Base-by-base conservation (phyloP, 1,140 invertebrate species). In the Bradysia coprophila region DNA sequence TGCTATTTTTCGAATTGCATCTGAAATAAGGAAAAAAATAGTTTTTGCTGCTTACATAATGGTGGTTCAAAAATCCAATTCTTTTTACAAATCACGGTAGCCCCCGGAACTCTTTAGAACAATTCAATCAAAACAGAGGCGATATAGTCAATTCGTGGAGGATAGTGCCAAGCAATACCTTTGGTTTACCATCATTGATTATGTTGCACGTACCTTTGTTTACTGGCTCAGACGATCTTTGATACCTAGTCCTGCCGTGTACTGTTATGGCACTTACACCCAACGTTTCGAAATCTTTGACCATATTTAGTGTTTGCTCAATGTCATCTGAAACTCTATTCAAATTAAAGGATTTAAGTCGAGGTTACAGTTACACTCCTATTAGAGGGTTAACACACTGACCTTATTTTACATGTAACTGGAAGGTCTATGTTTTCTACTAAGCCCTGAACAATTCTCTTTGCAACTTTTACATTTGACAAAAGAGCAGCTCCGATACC, bases 401-500 rank as follows among this genome's bases (percentile, higher is more conserved):
- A 34, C 32, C 32, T 3, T 5, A 34, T 34, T 71, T 99, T 99
- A 64, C 94, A 98, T 10, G 91, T 90, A 3, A 98, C 74, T 16
- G 94, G 90, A 52, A 91, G 80, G 20, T 67, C 69, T 4, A 83
- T 42, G 53, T 72, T 76, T 33, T 78, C 56, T 5, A 91, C 81
- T 18, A 98, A 65, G 1, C 71, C 80, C 46, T 71, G 75, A 19
- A 99, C 61, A 57, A 98, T 98, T 5, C 62, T 59, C 52, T 73
- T 69, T 6, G 91, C 81, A 57, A 81, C 84, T 23, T 81, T 73
- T 16, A 75, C 72, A 33, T 83, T 58, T 16, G 63, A 58, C 19
- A 88, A 55, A 15, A 90, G 60, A 3, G 84, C 81, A 32, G 79
- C 81, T 4, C 95, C 96, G 95, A 99, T 99, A 36, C 95, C 95